Evolutionary conservation across 2,888 invertebrate species (phyloP), one percentile per base, ranked within the genome.

Genomic region (Acheta domesticus): DNA sequence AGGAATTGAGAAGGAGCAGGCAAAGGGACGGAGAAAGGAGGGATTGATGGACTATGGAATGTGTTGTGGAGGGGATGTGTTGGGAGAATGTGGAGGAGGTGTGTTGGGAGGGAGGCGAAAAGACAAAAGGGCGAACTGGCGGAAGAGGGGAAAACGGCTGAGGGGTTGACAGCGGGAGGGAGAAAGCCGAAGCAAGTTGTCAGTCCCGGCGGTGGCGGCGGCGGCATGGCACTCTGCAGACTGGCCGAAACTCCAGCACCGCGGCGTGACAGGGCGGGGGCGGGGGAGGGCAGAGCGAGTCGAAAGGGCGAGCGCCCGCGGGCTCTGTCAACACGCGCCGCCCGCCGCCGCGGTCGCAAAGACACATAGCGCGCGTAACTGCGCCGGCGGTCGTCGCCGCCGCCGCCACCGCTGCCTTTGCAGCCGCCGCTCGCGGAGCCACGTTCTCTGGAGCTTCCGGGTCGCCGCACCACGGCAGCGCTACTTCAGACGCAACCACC

Each of bases 361-460:
- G 62, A 62, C 62, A 62, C 62, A 62, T 62, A 62, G 62, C 62
- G 62, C 62, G 16, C 62, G 16, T 62, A 62, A 62, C 62, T 62
- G 62, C 5, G 62, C 8, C 16, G 62, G 36, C 36, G 36, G 36
- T 36, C 36, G 36, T 8, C 36, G 36, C 23, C 23, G 23, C 23
- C 23, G 23, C 36, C 36, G 36, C 36, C 36, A 8, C 36, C 36
- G 5, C 36, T 36, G 36, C 36, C 36, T 36, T 36, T 36, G 36
- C 36, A 36, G 5, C 36, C 8, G 36, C 36, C 36, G 36, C 36
- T 36, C 36, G 36, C 36, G 8, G 1, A 5, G 5, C 36, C 36
- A 36, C 36, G 8, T 36, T 36, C 36, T 36, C 36, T 8, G 36
- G 8, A 36, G 36, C 8, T 36, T 36, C 36, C 36, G 36, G 36